Evolutionary conservation across 2,797 vertebrate species (phyloP).

Genomic region (Pipistrellus nathusii): DNA sequence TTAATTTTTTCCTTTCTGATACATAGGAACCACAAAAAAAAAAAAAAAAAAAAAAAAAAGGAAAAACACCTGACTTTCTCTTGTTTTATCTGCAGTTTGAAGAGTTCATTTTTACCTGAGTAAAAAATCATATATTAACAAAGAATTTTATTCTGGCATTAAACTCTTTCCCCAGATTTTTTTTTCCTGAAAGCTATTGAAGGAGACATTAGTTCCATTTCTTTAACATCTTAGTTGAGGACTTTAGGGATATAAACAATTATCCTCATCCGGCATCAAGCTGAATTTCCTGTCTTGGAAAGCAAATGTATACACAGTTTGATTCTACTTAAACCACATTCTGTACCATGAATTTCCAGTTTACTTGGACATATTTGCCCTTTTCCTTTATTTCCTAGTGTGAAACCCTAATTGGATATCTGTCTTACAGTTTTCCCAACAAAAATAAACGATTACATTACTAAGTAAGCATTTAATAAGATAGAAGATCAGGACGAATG

Average conservation of each 20-base stretch:
- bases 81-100: not conserved
- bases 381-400: not conserved
- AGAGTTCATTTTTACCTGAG: conserved; percentile 6
- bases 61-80: not conserved
- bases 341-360: not conserved
- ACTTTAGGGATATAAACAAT: not conserved
- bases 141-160: not conserved
- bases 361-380: not conserved
- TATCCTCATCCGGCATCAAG: not conserved
- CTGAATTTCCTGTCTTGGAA: conserved; percentile 26
- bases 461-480: not conserved
- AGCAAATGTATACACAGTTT: conserved; percentile 4
- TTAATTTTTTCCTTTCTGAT: not conserved
- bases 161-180: not conserved
- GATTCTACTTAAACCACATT: not conserved
- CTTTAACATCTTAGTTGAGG: not conserved
- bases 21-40: not conserved
- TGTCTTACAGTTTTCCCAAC: not conserved
- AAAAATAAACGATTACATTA: not conserved
- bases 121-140: not conserved
- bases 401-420: not conserved
- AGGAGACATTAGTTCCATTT: not conserved
- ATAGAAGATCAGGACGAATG: not conserved
- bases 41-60: not conserved
- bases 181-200: not conserved